Percentiles rank a stretch among this genome's conserved stretches.
These are phyloP conservation scores for Lerista edwardsae DNA, from an alignment of 2,797 vertebrate species.

Conservation along the genomic window DNA sequence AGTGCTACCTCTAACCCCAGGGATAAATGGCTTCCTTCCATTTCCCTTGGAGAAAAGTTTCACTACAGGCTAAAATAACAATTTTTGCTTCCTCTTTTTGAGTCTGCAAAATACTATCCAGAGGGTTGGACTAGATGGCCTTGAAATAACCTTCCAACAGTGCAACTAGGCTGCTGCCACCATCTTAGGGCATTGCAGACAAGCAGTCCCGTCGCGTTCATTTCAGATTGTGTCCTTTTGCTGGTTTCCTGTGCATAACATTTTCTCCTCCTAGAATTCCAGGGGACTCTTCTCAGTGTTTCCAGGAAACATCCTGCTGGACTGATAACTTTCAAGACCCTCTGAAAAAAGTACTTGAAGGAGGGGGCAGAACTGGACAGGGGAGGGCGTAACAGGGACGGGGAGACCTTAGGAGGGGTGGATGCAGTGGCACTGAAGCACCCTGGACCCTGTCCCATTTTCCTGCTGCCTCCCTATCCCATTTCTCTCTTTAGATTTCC, in stretches of 20 bases:
- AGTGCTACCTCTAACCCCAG: neutral
- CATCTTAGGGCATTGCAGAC: neutral
- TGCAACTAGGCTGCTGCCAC: neutral
- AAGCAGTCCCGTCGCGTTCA: neutral
- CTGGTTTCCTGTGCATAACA: neutral
- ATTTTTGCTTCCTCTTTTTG: neutral
- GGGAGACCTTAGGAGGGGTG: too few species aligned
- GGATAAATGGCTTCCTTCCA: neutral
- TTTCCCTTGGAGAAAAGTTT: neutral
- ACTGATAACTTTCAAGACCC: neutral
- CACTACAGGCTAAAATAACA: neutral
- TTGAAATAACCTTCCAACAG: too few species aligned
- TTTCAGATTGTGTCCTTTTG: neutral
- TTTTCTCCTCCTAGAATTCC: neutral
- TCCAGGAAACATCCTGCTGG: too few species aligned
- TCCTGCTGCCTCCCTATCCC: too few species aligned
- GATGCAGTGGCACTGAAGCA: too few species aligned
- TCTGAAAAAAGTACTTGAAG: neutral
- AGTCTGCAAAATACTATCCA: neutral
- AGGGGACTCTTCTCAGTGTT: neutral
- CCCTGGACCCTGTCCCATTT: too few species aligned
- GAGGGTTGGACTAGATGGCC: neutral
- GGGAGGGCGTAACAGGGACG: too few species aligned
- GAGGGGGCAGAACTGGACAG: too few species aligned
- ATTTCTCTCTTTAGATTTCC: too few species aligned